These are phyloP conservation scores for Tachypleus tridentatus DNA, from an alignment of 1,140 invertebrate species.

Conservation along the genomic window DNA sequence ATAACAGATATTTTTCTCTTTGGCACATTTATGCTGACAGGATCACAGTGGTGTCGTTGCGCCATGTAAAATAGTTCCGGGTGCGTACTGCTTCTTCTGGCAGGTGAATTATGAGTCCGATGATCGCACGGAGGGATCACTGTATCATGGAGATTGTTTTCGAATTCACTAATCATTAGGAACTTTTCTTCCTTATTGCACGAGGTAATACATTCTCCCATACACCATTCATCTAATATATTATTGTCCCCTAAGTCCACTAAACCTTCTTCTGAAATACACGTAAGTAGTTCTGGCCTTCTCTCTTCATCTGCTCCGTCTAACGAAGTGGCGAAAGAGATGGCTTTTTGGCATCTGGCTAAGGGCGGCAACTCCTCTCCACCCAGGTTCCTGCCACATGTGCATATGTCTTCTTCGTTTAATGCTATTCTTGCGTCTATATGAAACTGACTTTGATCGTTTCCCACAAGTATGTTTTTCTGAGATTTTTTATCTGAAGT, in stretches of 20 bases:
- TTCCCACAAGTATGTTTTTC: not conserved
- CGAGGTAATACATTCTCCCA: conserved; percentile 64
- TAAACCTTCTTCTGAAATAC: conserved; percentile 53
- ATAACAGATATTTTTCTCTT: no score
- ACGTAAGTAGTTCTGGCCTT: conserved; percentile 48
- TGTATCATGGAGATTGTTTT: conserved; percentile 54
- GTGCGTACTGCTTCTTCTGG: no score
- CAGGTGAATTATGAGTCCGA: no score
- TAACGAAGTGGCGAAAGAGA: not conserved
- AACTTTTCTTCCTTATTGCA: conserved; percentile 71
- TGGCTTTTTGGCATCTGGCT: not conserved
- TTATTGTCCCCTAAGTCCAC: conserved; percentile 17
- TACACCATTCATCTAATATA: conserved; percentile 20
- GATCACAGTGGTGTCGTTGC: no score
- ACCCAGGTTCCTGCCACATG: not conserved
- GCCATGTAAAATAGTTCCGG: no score
- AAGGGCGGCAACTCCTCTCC: not conserved
- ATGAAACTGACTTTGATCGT: not conserved
- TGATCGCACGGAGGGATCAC: not conserved
- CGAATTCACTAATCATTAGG: conserved; percentile 71
- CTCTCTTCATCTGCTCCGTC: not conserved
- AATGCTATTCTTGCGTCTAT: not conserved
- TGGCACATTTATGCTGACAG: no score
- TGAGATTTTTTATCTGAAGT: conserved; percentile 35
- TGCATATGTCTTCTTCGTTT: not conserved